Evolutionary conservation across 1,140 invertebrate genomes (phyloP), one percentile per base, ranked within the genome.

Genomic region (Drosophila repletoides): DNA sequence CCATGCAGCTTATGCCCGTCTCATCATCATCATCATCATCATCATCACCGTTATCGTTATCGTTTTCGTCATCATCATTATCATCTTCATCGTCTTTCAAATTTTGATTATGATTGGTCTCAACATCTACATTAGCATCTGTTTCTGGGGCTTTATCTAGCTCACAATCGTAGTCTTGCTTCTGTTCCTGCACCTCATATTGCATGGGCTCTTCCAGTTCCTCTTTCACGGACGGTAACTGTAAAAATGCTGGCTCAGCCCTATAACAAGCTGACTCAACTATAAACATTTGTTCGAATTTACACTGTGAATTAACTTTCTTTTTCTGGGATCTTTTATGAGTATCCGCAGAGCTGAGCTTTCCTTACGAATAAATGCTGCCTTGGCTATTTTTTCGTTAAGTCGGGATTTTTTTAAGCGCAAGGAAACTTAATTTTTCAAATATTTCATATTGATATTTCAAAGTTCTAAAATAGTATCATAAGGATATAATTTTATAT

Each of bases 171-270:
- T 10, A 22, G 2, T 22, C 59, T 48, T 38, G 41, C 0, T 55
- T 21, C 19, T 48, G 21, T 1, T 33, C n/a, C 15, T 51, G 34
- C 0, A 7, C 5, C 26, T 55, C 49, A n/a, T 48, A 22, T 15
- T 77, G 74, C 24, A 43, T 17, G 10, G 60, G 80, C 56, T 83
- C 77, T 4, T 69, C 74, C 65, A 56, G 80, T 52, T 83, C 77
- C 5, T 69, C 74, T 69, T 83, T 83, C 24, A 83, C 65, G 31
- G 34, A 9, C 7, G 60, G 12, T 29, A 73, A 66, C 58, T 72
- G 58, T 28, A 68, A 63, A 68, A 61, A 52, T 53, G 58, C 56
- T 61, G 49, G 56, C 40, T 46, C 58, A 68, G 56, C 65, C 51
- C 38, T 49, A 28, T 28, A 38, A 41, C 24, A 55, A 68, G 41